Percentiles rank a stretch among this genome's conserved stretches.
These are phyloP conservation scores for Pollenia amentaria DNA, from an alignment of 2,888 invertebrate genomes.

Conservation along the genomic window DNA sequence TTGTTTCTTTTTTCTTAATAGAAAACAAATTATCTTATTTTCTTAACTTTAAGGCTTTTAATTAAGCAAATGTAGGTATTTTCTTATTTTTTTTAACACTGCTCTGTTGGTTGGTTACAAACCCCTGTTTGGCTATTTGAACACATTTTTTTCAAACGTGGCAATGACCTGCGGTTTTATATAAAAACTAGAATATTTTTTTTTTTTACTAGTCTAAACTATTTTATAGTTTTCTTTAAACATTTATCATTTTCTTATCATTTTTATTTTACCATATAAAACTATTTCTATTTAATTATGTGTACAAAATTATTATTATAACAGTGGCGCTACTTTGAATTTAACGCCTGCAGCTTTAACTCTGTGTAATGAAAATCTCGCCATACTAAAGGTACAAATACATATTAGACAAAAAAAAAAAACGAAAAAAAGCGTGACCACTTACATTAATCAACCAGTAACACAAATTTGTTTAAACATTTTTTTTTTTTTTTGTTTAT, in stretches of 20 bases:
- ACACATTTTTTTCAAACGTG: constrained; percentile 23
- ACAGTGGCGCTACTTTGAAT: constrained; percentile 60
- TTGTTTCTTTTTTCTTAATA: background rate
- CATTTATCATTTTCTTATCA: constrained; percentile 72
- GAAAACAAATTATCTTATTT: constrained; percentile 40
- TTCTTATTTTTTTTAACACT: background rate
- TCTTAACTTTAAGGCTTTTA: constrained; percentile 33
- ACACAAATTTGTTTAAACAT: no score
- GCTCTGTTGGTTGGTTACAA: background rate
- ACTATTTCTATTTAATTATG: background rate
- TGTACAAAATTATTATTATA: background rate
- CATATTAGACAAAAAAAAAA: no score
- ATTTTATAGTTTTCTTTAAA: constrained; percentile 49
- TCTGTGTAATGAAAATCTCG: constrained; percentile 12
- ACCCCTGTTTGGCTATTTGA: constrained; percentile 13
- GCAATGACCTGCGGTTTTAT: constrained; percentile 40
- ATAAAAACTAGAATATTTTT: background rate
- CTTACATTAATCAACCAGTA: no score
- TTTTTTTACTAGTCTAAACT: background rate
- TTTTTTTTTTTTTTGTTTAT: no score
- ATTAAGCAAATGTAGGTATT: constrained; percentile 40
- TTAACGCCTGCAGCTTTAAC: constrained; percentile 25
- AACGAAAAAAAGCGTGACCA: no score
- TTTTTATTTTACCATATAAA: constrained; percentile 38
- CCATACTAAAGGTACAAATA: constrained; percentile 31